Conservation (phyloP, 2,797 vertebrate species). For the Monodelphis domestica region DNA sequence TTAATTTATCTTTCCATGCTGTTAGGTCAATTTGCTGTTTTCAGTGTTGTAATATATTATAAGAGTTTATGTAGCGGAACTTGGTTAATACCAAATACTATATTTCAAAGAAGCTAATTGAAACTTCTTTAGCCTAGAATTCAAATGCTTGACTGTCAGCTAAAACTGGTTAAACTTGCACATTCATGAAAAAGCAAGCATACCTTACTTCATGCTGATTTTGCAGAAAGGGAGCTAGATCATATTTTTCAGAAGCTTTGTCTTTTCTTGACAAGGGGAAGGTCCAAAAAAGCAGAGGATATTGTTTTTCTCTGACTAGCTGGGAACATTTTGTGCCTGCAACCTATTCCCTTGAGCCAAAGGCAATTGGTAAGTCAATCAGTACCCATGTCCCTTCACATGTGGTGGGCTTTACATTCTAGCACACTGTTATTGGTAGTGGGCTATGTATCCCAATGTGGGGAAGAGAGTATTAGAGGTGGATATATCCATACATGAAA, state of each 20-base stretch:
- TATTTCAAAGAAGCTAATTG: conserved; percentile 47
- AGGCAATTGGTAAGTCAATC: not conserved
- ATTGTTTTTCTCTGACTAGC: not conserved
- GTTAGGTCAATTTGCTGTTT: conserved; percentile 50
- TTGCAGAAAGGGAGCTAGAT: conserved; percentile 12
- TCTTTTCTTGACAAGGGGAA: not conserved
- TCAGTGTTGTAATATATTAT: conserved; percentile 14
- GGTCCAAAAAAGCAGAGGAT: not conserved
- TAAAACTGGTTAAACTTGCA: conserved; percentile 42
- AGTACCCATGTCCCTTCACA: not conserved
- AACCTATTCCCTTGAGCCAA: not conserved
- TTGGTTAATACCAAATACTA: conserved; percentile 33
- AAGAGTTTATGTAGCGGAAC: conserved; percentile 38
- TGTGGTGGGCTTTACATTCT: not conserved
- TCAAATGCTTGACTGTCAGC: conserved; percentile 12
- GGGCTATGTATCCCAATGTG: not conserved
- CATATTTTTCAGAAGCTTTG: conserved; percentile 24
- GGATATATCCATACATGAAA: not conserved
- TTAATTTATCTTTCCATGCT: conserved; percentile 29
- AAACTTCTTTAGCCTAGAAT: conserved; percentile 13
- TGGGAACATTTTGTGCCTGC: not conserved
- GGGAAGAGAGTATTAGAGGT: not conserved
- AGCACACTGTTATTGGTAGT: not conserved
- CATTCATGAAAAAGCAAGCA: conserved; percentile 13
- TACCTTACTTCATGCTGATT: conserved; percentile 34